Evolutionary conservation across 2,888 invertebrate genomes (phyloP), one percentile per base, ranked within the genome.

Genomic region (Dolichomitus sp.): DNA sequence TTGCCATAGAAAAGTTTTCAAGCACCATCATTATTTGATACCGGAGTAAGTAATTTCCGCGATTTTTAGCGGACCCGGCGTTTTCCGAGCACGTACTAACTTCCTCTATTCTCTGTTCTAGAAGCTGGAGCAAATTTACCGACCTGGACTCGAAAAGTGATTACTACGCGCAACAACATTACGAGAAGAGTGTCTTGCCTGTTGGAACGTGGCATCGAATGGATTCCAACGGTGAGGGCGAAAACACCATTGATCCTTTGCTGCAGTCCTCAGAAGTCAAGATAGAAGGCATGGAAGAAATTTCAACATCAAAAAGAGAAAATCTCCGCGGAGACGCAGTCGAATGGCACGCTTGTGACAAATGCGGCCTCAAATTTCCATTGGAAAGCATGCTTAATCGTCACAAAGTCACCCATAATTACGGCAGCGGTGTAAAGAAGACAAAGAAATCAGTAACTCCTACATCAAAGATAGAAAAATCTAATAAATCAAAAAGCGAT

Each of bases 361-460:
- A 88, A 48, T 93, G 93, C 66, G 79, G 77, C 1, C 73, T 91
- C 12, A 89, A 88, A 70, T 93, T 93, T 61, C 89, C 91, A 0
- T 50, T 88, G 27, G 87, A 87, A 11, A 86, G 54, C 4, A 91
- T 91, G 90, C 72, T 92, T 63, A 85, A 84, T 14, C 88, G 91
- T 42, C 92, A 92, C 66, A 88, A 84, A 48, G 50, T 83, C 1
- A 80, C 81, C 4, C 90, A 91, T 54, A 74, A 40, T 52, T 65
- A 40, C 57, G 69, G 5, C n/a, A 57, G 11, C 72, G 19, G 30
- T 19, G 42, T 9, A 37, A 76, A 30, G 40, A 72, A 42, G 33
- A 72, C 6, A 17, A 52, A 74, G 14, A 78, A 72, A 72, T 30
- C 3, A 6, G 33, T 33, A 6, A 6, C 33, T 33, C 33, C 7